phyloP scores from a whole-genome alignment of 2,888 invertebrate genomes.

The Anoncus sp. region DNA sequence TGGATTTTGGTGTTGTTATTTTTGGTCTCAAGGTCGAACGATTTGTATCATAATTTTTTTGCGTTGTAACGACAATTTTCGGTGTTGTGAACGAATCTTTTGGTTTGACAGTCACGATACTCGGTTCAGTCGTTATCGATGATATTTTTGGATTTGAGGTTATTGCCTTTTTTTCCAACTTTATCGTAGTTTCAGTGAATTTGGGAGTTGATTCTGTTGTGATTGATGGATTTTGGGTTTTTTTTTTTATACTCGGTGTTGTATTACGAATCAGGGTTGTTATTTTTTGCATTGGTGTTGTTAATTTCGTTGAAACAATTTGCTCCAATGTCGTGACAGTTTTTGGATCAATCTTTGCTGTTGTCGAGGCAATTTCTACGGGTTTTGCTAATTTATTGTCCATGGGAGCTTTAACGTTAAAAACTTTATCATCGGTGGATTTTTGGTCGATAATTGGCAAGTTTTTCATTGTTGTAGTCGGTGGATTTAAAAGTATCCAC shows the following conservation, averaged over 20 bases:
- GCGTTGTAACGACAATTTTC: slow-evolving; percentile 62
- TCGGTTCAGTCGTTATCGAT: neutral
- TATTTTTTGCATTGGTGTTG: slow-evolving; percentile 56
- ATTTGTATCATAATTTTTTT: slow-evolving; percentile 60
- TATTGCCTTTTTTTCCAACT: slow-evolving; percentile 43
- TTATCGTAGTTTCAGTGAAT: slow-evolving; percentile 25
- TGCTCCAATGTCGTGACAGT: slow-evolving; percentile 59
- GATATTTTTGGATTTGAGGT: neutral
- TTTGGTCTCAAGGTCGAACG: slow-evolving; percentile 67
- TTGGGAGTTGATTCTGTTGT: slow-evolving; percentile 45
- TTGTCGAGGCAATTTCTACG: slow-evolving; percentile 34
- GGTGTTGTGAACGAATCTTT: slow-evolving; percentile 38
- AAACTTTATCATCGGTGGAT: slow-evolving; percentile 11
- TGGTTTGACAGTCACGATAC: neutral
- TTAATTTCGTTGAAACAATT: slow-evolving; percentile 23
- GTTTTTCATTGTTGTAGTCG: slow-evolving; percentile 78
- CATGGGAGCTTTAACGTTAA: slow-evolving; percentile 38
- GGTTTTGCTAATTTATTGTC: slow-evolving; percentile 42
- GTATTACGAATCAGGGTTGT: slow-evolving; percentile 48
- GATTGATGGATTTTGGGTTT: slow-evolving; percentile 23
- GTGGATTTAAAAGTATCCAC: slow-evolving; percentile 89
- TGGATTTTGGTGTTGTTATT: slow-evolving; percentile 65
- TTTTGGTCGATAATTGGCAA: slow-evolving; percentile 20
- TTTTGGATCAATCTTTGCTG: slow-evolving; percentile 51
- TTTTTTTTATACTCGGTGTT: slow-evolving; percentile 49